These are phyloP conservation scores for Phaedon cochleariae DNA, from an alignment of 2,888 invertebrate genomes.

Conservation along the genomic window DNA sequence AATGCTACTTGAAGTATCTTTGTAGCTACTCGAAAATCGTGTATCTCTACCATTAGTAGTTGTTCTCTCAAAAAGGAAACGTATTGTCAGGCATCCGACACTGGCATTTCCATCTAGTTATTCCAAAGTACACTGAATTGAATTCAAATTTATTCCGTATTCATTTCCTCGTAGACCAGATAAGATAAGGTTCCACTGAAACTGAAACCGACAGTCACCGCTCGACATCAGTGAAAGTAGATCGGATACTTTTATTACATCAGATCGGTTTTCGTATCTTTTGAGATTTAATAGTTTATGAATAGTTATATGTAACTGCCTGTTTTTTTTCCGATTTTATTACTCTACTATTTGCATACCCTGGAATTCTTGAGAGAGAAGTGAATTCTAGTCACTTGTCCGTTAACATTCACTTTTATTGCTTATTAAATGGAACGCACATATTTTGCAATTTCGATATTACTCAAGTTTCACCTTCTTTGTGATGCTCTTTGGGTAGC, in stretches of 20 bases:
- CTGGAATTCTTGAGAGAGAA: slow-evolving; percentile 14
- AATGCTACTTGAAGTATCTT: too few species aligned
- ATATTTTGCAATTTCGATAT: slow-evolving; percentile 40
- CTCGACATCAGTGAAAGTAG: slow-evolving; percentile 30
- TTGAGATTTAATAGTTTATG: slow-evolving; percentile 18
- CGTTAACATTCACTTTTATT: slow-evolving; percentile 36
- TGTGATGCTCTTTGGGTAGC: slow-evolving; percentile 25
- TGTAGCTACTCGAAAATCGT: too few species aligned
- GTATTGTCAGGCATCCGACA: too few species aligned
- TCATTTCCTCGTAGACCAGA: slow-evolving; percentile 11
- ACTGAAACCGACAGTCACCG: slow-evolving; percentile 23
- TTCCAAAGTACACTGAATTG: too few species aligned
- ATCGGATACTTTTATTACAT: slow-evolving; percentile 30
- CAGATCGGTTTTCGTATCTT: slow-evolving; percentile 22
- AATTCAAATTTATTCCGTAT: slow-evolving; percentile 1
- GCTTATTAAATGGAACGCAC: slow-evolving; percentile 36
- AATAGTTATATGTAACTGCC: background rate
- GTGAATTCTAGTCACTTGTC: slow-evolving; percentile 29
- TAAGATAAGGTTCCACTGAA: slow-evolving; percentile 27
- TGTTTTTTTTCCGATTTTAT: slow-evolving; percentile 1
- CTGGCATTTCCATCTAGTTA: too few species aligned
- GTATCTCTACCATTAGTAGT: too few species aligned
- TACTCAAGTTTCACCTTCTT: slow-evolving; percentile 28
- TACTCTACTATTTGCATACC: slow-evolving; percentile 15
- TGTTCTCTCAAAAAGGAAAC: too few species aligned